Evolutionary conservation across 2,797 vertebrate genomes (phyloP).

Genomic region (Oryzias sinensis): DNA sequence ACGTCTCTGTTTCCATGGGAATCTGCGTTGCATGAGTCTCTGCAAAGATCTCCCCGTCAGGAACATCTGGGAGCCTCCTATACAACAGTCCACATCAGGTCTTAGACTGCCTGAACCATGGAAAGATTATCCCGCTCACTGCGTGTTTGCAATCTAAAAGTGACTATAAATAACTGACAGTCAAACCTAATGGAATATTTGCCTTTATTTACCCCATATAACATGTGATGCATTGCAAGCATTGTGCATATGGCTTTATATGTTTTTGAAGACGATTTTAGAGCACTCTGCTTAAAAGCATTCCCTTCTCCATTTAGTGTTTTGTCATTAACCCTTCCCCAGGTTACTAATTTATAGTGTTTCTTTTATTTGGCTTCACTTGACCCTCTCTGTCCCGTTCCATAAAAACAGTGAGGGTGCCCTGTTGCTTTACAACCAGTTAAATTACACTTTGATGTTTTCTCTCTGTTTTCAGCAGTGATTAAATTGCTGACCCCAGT

Average conservation of each 20-base stretch:
- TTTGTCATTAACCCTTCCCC: conserved; percentile 81
- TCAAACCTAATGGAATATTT: conserved; percentile 27
- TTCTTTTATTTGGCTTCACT: conserved; percentile 80
- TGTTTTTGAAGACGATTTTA: conserved; percentile 47
- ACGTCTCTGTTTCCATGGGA: conserved; percentile 68
- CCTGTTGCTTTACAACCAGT: conserved; percentile 82
- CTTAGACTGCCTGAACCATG: conserved; percentile 22
- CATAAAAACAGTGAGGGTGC: conserved; percentile 75
- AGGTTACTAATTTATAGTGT: conserved; percentile 83
- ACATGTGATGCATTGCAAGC: conserved; percentile 40
- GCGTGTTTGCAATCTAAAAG: conserved; percentile 25
- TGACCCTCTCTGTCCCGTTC: conserved; percentile 76
- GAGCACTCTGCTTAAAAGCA: conserved; percentile 74
- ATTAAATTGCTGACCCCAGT: conserved; percentile 84
- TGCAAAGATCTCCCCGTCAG: conserved; percentile 71
- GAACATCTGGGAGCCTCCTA: conserved; percentile 78
- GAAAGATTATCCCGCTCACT: conserved; percentile 30
- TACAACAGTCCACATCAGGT: conserved; percentile 65
- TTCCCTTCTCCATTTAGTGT: conserved; percentile 75
- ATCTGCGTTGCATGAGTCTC: conserved; percentile 71
- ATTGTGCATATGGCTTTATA: conserved; percentile 28
- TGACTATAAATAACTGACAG: conserved; percentile 25
- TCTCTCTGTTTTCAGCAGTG: conserved; percentile 80
- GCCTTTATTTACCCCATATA: conserved; percentile 37
- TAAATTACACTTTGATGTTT: conserved; percentile 89